These are phyloP conservation scores for Cinclus mexicanus DNA, from an alignment of 2,113 vertebrate species.

Conservation along the genomic window DNA sequence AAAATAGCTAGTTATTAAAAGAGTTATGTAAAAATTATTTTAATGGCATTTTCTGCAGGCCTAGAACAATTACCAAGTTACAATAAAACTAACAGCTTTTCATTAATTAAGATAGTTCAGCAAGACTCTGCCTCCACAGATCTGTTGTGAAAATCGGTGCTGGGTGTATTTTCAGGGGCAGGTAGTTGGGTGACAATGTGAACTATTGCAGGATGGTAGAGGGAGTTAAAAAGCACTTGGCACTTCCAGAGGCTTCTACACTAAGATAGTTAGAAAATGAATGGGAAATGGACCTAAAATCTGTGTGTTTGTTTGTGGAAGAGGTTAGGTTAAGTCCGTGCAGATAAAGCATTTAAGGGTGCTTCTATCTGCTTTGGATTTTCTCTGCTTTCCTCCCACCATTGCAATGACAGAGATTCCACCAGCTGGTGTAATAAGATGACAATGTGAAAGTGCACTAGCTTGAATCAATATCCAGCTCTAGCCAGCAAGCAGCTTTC, in stretches of 20 bases:
- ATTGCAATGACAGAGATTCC: neutral
- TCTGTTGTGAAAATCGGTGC: neutral
- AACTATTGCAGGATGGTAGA: neutral
- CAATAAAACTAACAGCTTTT: slow-evolving; percentile 51
- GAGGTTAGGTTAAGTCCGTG: neutral
- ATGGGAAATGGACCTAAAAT: neutral
- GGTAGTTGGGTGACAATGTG: neutral
- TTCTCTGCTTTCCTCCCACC: neutral
- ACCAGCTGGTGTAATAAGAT: neutral
- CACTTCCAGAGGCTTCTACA: neutral
- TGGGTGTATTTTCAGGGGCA: neutral
- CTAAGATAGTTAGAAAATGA: neutral
- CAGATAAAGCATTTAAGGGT: neutral
- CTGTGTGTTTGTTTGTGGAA: neutral
- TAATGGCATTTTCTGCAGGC: slow-evolving; percentile 19
- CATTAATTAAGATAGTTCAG: slow-evolving; percentile 48
- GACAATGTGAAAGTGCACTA: neutral
- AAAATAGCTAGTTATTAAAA: slow-evolving; percentile 57
- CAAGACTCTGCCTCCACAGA: neutral
- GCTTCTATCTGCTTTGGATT: neutral
- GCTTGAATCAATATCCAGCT: neutral
- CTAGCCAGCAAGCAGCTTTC: neutral
- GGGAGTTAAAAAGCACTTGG: neutral
- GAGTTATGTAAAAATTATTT: slow-evolving; percentile 50
- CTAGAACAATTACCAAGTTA: slow-evolving; percentile 34